phyloP scores from a whole-genome alignment of 1,140 invertebrate species.

The Drosophila grimshawi region DNA sequence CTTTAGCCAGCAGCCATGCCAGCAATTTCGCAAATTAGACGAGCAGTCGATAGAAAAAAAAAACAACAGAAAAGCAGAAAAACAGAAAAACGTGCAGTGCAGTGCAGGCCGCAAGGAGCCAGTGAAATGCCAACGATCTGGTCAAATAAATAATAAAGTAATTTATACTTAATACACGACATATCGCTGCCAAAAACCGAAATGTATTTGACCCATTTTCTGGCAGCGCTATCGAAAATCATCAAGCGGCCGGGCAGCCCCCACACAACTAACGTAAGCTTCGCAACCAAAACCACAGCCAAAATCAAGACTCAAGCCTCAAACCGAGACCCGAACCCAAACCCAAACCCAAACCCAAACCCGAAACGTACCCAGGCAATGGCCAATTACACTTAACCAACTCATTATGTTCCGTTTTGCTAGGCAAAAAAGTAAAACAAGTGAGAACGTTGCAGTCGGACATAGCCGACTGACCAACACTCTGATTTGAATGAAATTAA shows the following conservation, averaged over 20 bases:
- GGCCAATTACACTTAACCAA: constrained; percentile 75
- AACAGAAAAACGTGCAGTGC: constrained; percentile 21
- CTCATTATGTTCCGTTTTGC: constrained; percentile 68
- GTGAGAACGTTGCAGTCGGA: too few species aligned
- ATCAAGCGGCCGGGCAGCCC: constrained; percentile 25
- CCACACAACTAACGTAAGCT: constrained; percentile 29
- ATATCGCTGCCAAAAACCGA: constrained; percentile 46
- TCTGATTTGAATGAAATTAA: not conserved
- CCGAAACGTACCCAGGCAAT: constrained; percentile 36
- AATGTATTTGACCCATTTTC: constrained; percentile 65
- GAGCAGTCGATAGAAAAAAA: constrained; percentile 1
- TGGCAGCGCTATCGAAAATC: constrained; percentile 47
- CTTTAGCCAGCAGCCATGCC: constrained; percentile 5
- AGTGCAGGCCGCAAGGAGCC: not conserved
- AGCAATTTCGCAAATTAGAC: constrained; percentile 38
- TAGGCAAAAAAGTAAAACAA: constrained; percentile 7
- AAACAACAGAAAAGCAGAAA: too few species aligned
- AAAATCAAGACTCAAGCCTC: too few species aligned
- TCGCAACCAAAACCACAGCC: constrained; percentile 7
- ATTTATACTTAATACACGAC: constrained; percentile 62
- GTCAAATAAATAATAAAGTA: constrained; percentile 69
- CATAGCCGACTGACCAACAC: too few species aligned
- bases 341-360: constrained; percentile 13
- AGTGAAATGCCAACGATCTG: not conserved
- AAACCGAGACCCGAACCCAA: too few species aligned